A percentile compares a stretch with the other conserved stretches of the same genome.
phyloP scores from a whole-genome alignment of 1,140 invertebrate species.

The Tribolium castaneum region DNA sequence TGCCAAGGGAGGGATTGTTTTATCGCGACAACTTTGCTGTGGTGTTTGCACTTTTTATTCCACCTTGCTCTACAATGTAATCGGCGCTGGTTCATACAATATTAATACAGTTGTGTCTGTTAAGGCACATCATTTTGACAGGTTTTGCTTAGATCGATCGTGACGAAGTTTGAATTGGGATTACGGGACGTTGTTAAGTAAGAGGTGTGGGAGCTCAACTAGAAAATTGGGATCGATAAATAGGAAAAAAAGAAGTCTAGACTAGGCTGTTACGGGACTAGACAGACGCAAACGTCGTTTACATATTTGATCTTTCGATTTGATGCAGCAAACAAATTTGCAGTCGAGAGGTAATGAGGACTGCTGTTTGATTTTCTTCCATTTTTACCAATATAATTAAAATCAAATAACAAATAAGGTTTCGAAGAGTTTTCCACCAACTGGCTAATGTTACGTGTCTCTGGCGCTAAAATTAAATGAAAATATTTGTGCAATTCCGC shows the following conservation, averaged over 20 bases:
- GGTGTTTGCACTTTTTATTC: conserved; percentile 7
- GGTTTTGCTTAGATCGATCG: background rate
- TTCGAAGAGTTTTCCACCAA: too few species aligned
- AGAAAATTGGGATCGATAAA: conserved; percentile 8
- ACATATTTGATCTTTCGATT: conserved; percentile 2
- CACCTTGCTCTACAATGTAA: background rate
- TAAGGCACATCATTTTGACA: background rate
- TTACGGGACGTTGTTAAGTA: background rate
- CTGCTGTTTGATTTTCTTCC: background rate
- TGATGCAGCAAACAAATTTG: background rate
- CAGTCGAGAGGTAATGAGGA: background rate
- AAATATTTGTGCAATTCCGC: background rate
- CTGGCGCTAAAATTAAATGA: background rate
- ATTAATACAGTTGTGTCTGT: background rate
- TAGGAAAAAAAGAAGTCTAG: conserved; percentile 15
- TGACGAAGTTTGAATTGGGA: background rate
- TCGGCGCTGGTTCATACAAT: background rate
- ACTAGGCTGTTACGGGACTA: conserved; percentile 3
- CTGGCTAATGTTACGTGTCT: background rate
- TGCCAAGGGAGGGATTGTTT: conserved; percentile 2
- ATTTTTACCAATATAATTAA: too few species aligned
- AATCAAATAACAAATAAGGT: too few species aligned
- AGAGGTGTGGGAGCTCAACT: background rate
- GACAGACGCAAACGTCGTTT: background rate
- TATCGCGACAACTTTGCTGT: background rate